Conservation (phyloP, 2,113 vertebrate species). For the Microtus oregoni region DNA sequence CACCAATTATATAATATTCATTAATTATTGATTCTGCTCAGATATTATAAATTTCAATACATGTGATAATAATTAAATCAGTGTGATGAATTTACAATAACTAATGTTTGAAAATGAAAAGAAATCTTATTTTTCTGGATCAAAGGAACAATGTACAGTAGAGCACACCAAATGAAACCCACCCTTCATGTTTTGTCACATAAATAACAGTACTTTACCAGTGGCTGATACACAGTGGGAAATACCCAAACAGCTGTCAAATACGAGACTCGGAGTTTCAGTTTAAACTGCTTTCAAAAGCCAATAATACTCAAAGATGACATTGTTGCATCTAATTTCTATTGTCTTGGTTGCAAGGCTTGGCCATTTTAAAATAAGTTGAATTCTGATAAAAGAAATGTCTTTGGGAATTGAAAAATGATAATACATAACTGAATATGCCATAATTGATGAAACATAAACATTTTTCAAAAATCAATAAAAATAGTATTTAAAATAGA, state of each 20-base stretch:
- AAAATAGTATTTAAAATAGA: background rate
- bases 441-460: background rate
- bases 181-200: background rate
- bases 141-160: background rate
- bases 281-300: background rate
- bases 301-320: background rate
- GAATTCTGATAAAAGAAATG: background rate
- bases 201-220: background rate
- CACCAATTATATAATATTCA: background rate
- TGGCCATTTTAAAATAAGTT: background rate
- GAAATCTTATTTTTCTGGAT: background rate
- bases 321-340: background rate
- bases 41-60: background rate
- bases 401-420: background rate
- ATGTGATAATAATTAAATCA: background rate
- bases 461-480: background rate
- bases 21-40: too few relatives aligned
- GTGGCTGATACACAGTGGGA: background rate
- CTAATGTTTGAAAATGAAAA: background rate
- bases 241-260: background rate
- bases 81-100: background rate
- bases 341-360: background rate
- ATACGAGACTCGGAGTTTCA: background rate
- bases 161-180: background rate
- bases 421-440: background rate